A percentile compares a stretch with the other conserved stretches of the same genome.
Evolutionary conservation across 2,888 invertebrate species (phyloP).

Genomic region (Argynnis bischoffii): DNA sequence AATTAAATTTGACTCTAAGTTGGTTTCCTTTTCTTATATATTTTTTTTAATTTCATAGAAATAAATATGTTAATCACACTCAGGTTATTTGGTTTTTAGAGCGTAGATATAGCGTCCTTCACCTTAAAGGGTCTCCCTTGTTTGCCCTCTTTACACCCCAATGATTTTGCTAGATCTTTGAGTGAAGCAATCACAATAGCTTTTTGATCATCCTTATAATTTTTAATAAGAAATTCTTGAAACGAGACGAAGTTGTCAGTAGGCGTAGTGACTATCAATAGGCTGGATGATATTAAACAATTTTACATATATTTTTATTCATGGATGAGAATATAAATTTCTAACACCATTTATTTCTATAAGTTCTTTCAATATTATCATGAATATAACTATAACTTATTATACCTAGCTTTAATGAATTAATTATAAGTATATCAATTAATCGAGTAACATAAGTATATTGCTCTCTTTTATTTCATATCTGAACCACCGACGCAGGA

Average conservation of each 20-base stretch:
- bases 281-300: no score
- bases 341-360: no score
- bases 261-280: no score
- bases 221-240: slow-evolving; percentile 11
- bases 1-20: slow-evolving; percentile 1
- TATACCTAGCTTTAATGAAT: no score
- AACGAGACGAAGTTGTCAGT: not conserved
- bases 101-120: slow-evolving; percentile 8
- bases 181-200: not conserved
- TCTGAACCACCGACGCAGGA: slow-evolving; percentile 7
- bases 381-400: no score
- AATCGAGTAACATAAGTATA: slow-evolving; percentile 2
- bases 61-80: slow-evolving; percentile 7
- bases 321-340: no score
- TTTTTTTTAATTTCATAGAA: not conserved
- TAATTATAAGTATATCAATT: slow-evolving; percentile 2
- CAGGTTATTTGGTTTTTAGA: slow-evolving; percentile 9
- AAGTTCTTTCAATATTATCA: no score
- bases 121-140: slow-evolving; percentile 18
- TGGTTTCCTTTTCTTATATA: not conserved
- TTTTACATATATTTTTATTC: no score
- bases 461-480: slow-evolving; percentile 10
- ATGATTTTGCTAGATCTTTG: slow-evolving; percentile 10
- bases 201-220: not conserved
- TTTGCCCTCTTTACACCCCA: slow-evolving; percentile 21